Percentiles rank a stretch among this genome's conserved stretches.
phyloP scores from a whole-genome alignment of 2,888 invertebrate species.

The Tinea semifulvella region DNA sequence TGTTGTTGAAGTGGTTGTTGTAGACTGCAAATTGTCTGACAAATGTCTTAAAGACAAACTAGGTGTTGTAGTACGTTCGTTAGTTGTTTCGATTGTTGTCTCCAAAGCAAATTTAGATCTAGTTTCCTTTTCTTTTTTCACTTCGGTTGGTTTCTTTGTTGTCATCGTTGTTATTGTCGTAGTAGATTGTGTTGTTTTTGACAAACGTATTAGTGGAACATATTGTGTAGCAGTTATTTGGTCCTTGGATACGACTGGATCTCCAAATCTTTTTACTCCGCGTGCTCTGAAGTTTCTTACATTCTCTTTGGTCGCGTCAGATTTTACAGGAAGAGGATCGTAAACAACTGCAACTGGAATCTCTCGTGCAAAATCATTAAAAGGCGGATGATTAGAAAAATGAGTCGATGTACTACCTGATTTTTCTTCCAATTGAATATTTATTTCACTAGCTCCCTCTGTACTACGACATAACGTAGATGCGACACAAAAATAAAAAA shows the following conservation, averaged over 20 bases:
- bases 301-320: not conserved
- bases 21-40: not conserved
- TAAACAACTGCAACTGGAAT: conserved; percentile 5
- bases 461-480: conserved; percentile 22
- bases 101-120: too few relatives aligned
- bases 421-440: not conserved
- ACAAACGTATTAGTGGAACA: too few relatives aligned
- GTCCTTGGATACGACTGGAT: too few relatives aligned
- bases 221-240: too few relatives aligned
- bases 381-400: conserved; percentile 9
- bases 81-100: too few relatives aligned
- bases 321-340: not conserved
- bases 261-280: not conserved
- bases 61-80: not conserved
- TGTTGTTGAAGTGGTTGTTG: conserved; percentile 11
- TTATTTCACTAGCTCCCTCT: conserved; percentile 19
- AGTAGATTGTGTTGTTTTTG: too few relatives aligned
- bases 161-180: too few relatives aligned
- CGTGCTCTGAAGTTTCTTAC: not conserved
- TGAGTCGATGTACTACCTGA: not conserved
- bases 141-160: too few relatives aligned
- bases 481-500: conserved; percentile 19
- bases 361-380: not conserved
- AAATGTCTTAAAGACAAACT: not conserved
- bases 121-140: too few relatives aligned